These are phyloP conservation scores for Phyllotreta striolata DNA, from an alignment of 2,888 invertebrate genomes.

Conservation along the genomic window DNA sequence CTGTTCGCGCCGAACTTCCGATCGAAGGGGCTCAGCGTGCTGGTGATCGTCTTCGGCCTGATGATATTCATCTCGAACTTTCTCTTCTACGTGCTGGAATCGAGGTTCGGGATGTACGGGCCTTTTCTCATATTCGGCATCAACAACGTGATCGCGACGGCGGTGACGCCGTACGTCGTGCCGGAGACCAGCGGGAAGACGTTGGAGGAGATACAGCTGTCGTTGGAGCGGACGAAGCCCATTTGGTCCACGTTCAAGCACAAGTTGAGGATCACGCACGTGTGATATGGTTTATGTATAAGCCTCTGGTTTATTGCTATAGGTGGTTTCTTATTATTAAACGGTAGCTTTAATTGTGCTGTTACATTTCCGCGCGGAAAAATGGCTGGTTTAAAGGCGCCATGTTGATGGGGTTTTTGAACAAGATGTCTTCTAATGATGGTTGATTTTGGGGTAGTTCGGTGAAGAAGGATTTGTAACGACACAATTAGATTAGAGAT, in stretches of 20 bases:
- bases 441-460: too few relatives aligned
- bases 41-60: conserved; percentile 48
- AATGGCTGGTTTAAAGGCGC: too few relatives aligned
- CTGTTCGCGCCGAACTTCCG: conserved; percentile 53
- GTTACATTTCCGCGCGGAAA: too few relatives aligned
- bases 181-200: conserved; percentile 54
- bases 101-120: conserved; percentile 48
- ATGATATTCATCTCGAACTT: conserved; percentile 41
- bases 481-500: too few relatives aligned
- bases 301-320: too few relatives aligned
- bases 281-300: too few relatives aligned
- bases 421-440: too few relatives aligned
- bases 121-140: conserved; percentile 51
- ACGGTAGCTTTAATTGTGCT: too few relatives aligned
- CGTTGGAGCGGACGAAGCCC: conserved; percentile 20
- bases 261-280: conserved; percentile 7
- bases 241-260: conserved; percentile 16
- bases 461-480: too few relatives aligned
- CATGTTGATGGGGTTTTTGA: too few relatives aligned
- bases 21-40: conserved; percentile 47
- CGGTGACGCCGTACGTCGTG: conserved; percentile 49
- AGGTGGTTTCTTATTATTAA: too few relatives aligned
- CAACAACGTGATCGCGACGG: conserved; percentile 45
- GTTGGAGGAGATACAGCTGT: conserved; percentile 27
- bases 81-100: conserved; percentile 49